Evolutionary conservation across 2,113 vertebrate genomes (phyloP), one percentile per base, ranked within the genome.

Genomic region (Petromus typicus): DNA sequence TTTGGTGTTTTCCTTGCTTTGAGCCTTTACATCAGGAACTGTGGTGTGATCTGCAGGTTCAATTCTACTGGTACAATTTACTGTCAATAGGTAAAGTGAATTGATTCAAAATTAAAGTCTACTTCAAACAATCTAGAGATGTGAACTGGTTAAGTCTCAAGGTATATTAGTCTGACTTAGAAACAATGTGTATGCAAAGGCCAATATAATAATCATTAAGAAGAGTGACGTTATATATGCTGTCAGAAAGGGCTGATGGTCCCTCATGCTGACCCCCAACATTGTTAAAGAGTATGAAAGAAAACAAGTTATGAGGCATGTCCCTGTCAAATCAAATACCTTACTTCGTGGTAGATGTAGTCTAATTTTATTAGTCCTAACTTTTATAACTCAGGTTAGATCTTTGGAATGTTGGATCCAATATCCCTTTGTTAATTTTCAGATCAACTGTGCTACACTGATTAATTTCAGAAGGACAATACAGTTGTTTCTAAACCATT

Each of bases 391-490:
- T 86, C 30, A 63, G 10, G 67, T 86, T 56, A 93, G 78, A 71
- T 83, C 34, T 86, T 71, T 45, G 34, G 67, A 20, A 61, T 73
- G 7, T 25, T 66, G 64, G 45, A 67, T 71, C 25, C 79, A 81
- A 18, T 56, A 90, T 64, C 27, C 37, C 11, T 86, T 88, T 89
- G 48, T 84, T 17, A 27, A 92, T 40, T 67, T n/a, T 92, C 63
- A 90, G n/a, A 87, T 78, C 12, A 87, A 25, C n/a, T 92, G 40
- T 73, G 30, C 61, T 92, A 93, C 54, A 88, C n/a, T 90, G 78
- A 78, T 40, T 80, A 45, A 64, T 75, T 90, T 51, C 17, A 66
- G 59, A 22, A 94, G 16, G 40, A 23, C 85, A 71, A 90, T 80
- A 73, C 3, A 90, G 27, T 89, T 61, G 64, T 37, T 85, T 90